These are phyloP conservation scores for Synanthedon andrenaeformis DNA, from an alignment of 2,888 invertebrate species.

Conservation along the genomic window DNA sequence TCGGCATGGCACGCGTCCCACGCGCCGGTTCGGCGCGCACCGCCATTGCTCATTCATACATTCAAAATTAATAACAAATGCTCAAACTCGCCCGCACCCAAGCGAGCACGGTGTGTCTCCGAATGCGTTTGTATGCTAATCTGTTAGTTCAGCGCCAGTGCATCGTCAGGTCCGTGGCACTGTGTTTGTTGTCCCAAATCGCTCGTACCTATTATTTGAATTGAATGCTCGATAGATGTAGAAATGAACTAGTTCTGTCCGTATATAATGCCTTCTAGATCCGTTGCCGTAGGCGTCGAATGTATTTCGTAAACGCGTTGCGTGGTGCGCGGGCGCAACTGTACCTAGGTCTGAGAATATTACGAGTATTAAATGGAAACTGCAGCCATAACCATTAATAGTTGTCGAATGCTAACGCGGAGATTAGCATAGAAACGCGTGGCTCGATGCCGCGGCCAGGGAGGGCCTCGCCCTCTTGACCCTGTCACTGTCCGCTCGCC, in stretches of 20 bases:
- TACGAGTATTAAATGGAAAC: conserved; percentile 45
- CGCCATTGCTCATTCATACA: conserved; percentile 68
- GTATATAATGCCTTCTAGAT: conserved; percentile 36
- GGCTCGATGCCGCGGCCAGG: conserved; percentile 40
- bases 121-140: conserved; percentile 68
- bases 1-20: conserved; percentile 63
- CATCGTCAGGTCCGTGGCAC: conserved; percentile 58
- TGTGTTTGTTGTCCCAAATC: conserved; percentile 65
- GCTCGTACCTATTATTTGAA: conserved; percentile 67
- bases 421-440: conserved; percentile 66
- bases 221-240: conserved; percentile 66
- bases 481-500: conserved; percentile 58
- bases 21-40: conserved; percentile 49
- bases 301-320: conserved; percentile 55
- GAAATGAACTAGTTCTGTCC: conserved; percentile 61
- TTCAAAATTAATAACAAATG: conserved; percentile 66
- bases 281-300: conserved; percentile 44
- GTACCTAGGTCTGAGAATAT: conserved; percentile 32
- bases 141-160: conserved; percentile 50
- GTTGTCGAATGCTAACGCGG: conserved; percentile 51
- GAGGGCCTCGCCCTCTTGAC: conserved; percentile 62
- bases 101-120: conserved; percentile 46
- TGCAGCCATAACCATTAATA: conserved; percentile 60
- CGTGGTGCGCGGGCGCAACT: conserved; percentile 43
- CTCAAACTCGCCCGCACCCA: conserved; percentile 61